phyloP scores from a whole-genome alignment of 2,113 vertebrate species.

The Lepisosteus oculatus region DNA sequence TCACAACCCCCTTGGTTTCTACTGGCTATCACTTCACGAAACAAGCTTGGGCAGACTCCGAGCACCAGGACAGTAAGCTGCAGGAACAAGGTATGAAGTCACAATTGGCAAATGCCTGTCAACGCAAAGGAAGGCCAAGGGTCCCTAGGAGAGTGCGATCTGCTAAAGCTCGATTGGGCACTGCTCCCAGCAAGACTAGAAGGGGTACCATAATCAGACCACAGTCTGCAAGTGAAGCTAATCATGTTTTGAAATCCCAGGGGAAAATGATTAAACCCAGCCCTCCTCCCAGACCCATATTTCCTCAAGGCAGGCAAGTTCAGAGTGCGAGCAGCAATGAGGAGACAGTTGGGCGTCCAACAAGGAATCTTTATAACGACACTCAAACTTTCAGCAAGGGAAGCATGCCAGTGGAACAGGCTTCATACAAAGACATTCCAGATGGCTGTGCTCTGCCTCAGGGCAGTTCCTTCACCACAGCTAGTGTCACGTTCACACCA shows the following conservation, averaged over 20 bases:
- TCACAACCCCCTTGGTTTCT: conserved; percentile 42
- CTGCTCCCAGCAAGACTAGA: conserved; percentile 47
- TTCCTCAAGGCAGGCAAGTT: conserved; percentile 29
- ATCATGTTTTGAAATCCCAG: conserved; percentile 53
- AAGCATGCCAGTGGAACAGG: conserved; percentile 33
- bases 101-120: conserved; percentile 46
- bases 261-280: conserved; percentile 64
- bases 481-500: conserved; percentile 39
- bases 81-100: conserved; percentile 34
- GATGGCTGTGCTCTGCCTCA: conserved; percentile 35
- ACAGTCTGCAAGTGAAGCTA: conserved; percentile 61
- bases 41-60: conserved; percentile 72
- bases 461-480: conserved; percentile 29
- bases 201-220: conserved; percentile 61
- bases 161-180: conserved; percentile 41
- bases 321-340: conserved; percentile 29
- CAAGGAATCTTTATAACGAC: conserved; percentile 26
- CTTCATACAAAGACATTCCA: conserved; percentile 34
- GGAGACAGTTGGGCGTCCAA: conserved; percentile 29
- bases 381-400: conserved; percentile 36
- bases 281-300: conserved; percentile 58
- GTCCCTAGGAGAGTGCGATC: conserved; percentile 51
- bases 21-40: conserved; percentile 59
- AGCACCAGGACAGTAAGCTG: conserved; percentile 54
- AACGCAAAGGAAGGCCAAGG: conserved; percentile 44